phyloP scores from a whole-genome alignment of 2,113 vertebrate genomes.

The Erythrocercus mccallii region DNA sequence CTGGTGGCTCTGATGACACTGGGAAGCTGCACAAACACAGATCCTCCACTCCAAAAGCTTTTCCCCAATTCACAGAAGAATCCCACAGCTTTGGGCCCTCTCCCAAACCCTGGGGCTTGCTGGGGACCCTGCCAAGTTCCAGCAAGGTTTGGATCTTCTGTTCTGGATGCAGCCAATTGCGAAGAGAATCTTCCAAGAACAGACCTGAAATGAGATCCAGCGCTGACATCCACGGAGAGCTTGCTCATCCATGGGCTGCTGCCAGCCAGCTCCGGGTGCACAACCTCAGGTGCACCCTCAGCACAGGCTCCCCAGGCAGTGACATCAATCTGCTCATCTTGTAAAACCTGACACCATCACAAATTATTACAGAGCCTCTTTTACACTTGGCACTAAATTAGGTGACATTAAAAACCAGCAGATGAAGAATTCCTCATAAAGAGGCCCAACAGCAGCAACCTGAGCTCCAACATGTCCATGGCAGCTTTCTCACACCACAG shows the following conservation, averaged over 20 bases:
- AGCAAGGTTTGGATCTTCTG: neutral
- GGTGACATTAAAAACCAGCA: neutral
- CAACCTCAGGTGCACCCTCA: neutral
- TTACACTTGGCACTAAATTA: neutral
- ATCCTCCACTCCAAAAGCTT: neutral
- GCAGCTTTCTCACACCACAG: neutral
- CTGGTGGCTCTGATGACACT: rapidly evolving
- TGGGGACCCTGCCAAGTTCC: neutral
- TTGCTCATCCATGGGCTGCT: neutral
- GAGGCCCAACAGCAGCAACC: neutral
- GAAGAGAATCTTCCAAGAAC: neutral
- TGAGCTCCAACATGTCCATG: neutral
- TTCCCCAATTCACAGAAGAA: neutral
- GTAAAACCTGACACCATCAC: neutral
- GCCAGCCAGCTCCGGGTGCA: neutral
- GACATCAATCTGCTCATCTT: neutral
- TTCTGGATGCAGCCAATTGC: neutral
- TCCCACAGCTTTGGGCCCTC: rapidly evolving
- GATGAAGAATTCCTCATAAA: neutral
- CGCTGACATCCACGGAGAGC: rapidly evolving
- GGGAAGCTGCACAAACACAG: too few species aligned
- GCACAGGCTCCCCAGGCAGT: neutral
- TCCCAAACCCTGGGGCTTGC: neutral
- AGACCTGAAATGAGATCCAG: neutral
- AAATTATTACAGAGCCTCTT: neutral